Evolutionary conservation across 2,888 invertebrate genomes (phyloP).

Genomic region (Tachina fera): DNA sequence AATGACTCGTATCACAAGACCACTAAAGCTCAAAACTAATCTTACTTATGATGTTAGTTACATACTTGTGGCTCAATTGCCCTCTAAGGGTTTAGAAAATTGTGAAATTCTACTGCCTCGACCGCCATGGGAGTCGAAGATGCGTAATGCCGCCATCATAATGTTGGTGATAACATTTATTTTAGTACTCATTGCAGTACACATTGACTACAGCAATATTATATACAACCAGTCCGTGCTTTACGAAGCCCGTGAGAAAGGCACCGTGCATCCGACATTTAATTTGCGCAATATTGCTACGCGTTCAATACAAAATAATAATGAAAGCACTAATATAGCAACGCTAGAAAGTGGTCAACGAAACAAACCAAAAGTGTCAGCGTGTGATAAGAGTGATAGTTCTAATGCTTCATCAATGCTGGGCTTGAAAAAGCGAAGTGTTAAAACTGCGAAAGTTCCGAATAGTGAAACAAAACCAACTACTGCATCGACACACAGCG

Average conservation of each 20-base stretch:
- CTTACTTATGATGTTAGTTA: conserved; percentile 86
- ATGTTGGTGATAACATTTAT: conserved; percentile 86
- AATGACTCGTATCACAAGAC: conserved; percentile 88
- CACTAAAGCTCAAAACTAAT: conserved; percentile 86
- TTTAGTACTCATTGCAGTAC: conserved; percentile 87
- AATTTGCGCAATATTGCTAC: conserved; percentile 84
- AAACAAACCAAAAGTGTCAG: conserved; percentile 39
- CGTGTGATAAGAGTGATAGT: conserved; percentile 36
- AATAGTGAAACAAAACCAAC: conserved; percentile 41
- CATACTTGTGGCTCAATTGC: conserved; percentile 87
- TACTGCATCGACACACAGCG: conserved; percentile 2
- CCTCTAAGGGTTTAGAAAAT: conserved; percentile 86
- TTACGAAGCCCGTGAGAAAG: conserved; percentile 84
- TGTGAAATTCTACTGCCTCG: conserved; percentile 88
- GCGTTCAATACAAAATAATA: conserved; percentile 55
- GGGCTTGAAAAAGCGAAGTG: conserved; percentile 65
- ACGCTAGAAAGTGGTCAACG: conserved; percentile 58
- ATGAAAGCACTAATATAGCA: conserved; percentile 5
- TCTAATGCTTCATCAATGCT: neutral
- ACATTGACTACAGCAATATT: conserved; percentile 89
- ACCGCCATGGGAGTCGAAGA: conserved; percentile 89
- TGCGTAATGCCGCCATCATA: conserved; percentile 87
- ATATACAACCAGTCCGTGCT: conserved; percentile 83
- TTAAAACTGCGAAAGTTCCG: conserved; percentile 47
- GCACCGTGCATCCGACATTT: conserved; percentile 85